Evolutionary conservation across 2,113 vertebrate genomes (phyloP).

Genomic region (Bambusicola thoracicus): DNA sequence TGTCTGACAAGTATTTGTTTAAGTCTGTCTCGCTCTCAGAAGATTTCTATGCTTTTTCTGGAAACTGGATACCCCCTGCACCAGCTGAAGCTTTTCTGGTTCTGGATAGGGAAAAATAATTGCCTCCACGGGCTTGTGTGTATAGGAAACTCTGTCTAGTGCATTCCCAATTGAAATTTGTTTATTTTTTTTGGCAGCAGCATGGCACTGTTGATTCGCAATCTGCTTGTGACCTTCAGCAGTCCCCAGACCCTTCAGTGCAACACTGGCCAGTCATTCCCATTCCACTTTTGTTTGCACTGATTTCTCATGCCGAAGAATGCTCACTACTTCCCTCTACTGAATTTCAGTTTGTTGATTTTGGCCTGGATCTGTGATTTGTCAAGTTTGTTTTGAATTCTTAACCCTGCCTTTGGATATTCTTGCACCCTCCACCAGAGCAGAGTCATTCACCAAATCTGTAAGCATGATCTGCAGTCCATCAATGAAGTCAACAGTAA

Average conservation of each 20-base stretch:
- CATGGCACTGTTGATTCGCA: constrained; percentile 22
- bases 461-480: not conserved
- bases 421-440: not conserved
- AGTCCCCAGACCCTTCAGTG: not conserved
- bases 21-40: not conserved
- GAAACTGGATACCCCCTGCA: not conserved
- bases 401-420: not conserved
- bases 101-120: not conserved
- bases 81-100: constrained; percentile 19
- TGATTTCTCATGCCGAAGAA: not conserved
- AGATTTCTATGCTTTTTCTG: not conserved
- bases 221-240: constrained; percentile 5
- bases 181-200: constrained; percentile 9
- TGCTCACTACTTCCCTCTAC: not conserved
- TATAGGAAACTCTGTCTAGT: not conserved
- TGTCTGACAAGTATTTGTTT: constrained; percentile 17
- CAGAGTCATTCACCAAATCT: not conserved
- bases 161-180: not conserved
- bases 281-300: not conserved
- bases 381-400: constrained; percentile 4
- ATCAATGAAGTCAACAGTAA: not conserved
- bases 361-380: not conserved
- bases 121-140: not conserved
- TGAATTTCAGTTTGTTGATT: constrained; percentile 15
- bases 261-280: not conserved